Conservation (phyloP, 2,888 invertebrate species). For the Choristoneura rosaceana region DNA sequence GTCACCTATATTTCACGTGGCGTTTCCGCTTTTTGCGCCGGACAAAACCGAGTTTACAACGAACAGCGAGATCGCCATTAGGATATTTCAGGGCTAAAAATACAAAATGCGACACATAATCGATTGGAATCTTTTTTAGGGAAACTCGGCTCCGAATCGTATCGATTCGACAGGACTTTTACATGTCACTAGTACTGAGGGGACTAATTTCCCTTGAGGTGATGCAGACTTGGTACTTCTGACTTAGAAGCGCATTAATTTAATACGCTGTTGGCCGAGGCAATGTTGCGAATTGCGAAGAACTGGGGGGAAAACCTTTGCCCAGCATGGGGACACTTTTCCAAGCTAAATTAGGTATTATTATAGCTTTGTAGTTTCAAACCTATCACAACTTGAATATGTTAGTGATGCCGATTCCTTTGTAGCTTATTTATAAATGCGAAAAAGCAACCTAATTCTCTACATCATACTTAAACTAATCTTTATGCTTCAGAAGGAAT, state of each 20-base stretch:
- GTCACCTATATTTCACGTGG: constrained; percentile 39
- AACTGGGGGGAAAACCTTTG: too few species aligned
- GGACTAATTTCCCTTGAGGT: background rate
- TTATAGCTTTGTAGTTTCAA: too few species aligned
- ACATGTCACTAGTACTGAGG: background rate
- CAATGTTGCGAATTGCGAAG: too few species aligned
- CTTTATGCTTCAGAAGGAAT: background rate
- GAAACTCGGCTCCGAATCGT: constrained; percentile 15
- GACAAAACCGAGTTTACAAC: constrained; percentile 18
- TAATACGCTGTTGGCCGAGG: too few species aligned
- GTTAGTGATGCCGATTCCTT: too few species aligned
- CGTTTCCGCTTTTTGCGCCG: constrained; percentile 31
- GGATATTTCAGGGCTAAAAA: constrained; percentile 33
- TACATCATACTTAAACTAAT: background rate
- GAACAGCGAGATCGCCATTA: constrained; percentile 28
- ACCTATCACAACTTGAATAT: too few species aligned
- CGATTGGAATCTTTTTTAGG: constrained; percentile 30
- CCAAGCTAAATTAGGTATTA: too few species aligned
- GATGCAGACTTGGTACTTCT: background rate
- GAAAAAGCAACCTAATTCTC: background rate
- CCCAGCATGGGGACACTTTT: too few species aligned
- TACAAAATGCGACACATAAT: constrained; percentile 25
- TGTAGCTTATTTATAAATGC: too few species aligned
- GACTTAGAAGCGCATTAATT: too few species aligned
- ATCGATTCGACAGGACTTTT: constrained; percentile 18